These are phyloP conservation scores for Chydorus sphaericus DNA, from an alignment of 2,888 invertebrate genomes.

Conservation along the genomic window DNA sequence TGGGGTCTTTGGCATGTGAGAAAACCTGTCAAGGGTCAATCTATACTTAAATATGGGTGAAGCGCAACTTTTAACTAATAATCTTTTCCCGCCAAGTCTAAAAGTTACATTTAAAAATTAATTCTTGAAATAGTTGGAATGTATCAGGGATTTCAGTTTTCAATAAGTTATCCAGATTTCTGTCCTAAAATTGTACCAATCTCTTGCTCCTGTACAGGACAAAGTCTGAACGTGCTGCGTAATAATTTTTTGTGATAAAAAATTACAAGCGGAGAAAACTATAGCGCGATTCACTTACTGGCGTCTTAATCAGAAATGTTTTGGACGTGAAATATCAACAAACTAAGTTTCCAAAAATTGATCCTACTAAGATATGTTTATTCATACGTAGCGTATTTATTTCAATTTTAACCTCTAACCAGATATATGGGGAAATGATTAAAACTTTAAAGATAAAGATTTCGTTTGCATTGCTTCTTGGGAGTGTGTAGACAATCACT, in stretches of 20 bases:
- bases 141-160: slow-evolving; percentile 62
- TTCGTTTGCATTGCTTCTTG: not conserved
- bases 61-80: slow-evolving; percentile 59
- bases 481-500: not conserved
- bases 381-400: too few species aligned
- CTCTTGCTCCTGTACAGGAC: slow-evolving; percentile 43
- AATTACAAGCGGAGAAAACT: too few species aligned
- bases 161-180: slow-evolving; percentile 75
- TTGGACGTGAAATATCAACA: too few species aligned
- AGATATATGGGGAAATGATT: too few species aligned
- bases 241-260: too few species aligned
- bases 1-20: slow-evolving; percentile 81
- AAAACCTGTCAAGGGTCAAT: slow-evolving; percentile 60
- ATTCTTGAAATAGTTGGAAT: slow-evolving; percentile 54
- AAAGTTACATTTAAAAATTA: slow-evolving; percentile 16
- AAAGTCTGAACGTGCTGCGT: not conserved
- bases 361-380: too few species aligned
- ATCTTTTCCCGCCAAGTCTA: not conserved
- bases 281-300: too few species aligned
- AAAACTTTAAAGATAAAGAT: too few species aligned
- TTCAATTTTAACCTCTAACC: not conserved
- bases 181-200: slow-evolving; percentile 66
- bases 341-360: too few species aligned
- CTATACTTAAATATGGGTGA: slow-evolving; percentile 85
- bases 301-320: too few species aligned